Conservation (phyloP, 2,888 invertebrate species). For the Lepidonotus clava region DNA sequence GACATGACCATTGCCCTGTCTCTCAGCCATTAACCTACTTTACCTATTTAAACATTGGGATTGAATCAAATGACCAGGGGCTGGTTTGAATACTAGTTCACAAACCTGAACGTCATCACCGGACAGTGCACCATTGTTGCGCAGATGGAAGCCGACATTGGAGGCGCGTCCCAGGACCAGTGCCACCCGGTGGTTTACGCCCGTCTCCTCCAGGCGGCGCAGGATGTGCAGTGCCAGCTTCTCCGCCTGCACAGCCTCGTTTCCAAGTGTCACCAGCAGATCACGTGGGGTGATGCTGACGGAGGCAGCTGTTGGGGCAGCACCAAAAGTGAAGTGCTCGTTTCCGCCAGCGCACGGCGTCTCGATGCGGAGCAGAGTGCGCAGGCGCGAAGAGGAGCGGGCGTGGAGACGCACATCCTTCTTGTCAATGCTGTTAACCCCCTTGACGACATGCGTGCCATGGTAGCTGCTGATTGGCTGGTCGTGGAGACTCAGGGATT, state of each 20-base stretch:
- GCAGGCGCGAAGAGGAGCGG: background rate
- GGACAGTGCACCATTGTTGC: background rate
- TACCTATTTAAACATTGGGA: background rate
- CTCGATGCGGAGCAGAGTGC: background rate
- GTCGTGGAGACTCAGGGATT: background rate
- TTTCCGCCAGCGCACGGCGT: conserved; percentile 18
- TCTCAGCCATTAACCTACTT: no score
- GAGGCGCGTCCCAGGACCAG: background rate
- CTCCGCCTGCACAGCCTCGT: conserved; percentile 21
- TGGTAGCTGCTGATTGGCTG: background rate
- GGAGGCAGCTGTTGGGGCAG: background rate
- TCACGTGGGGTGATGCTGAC: conserved; percentile 7
- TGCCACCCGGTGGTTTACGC: background rate
- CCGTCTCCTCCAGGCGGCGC: background rate
- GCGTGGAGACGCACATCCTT: background rate
- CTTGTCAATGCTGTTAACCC: background rate
- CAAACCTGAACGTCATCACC: background rate
- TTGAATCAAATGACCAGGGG: no score
- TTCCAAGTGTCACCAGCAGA: background rate
- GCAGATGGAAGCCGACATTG: background rate
- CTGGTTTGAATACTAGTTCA: background rate
- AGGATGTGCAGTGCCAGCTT: background rate
- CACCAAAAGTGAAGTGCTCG: background rate
- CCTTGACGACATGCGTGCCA: background rate
- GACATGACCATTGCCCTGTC: background rate